Conservation (phyloP, 2,888 invertebrate genomes). For the Norana najaformis region DNA sequence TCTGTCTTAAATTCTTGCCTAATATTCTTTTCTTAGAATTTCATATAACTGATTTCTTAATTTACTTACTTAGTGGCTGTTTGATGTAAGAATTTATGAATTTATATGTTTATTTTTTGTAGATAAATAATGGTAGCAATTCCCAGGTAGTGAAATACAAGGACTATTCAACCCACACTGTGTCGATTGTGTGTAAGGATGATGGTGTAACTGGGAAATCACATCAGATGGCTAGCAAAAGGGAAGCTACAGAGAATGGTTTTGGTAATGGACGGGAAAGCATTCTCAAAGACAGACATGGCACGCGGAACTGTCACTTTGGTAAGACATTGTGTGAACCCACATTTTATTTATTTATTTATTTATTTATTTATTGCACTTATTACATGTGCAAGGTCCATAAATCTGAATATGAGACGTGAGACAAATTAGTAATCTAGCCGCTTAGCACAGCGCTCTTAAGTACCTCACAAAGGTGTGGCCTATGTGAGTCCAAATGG, state of each 20-base stretch:
- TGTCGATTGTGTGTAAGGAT: slow-evolving; percentile 19
- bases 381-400: not conserved
- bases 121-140: not conserved
- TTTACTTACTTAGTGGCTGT: no score
- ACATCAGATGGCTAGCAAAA: not conserved
- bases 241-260: not conserved
- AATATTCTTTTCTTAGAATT: no score
- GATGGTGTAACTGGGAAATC: not conserved
- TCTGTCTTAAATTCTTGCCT: no score
- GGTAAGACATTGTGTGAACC: not conserved
- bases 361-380: not conserved
- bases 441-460: no score
- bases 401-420: no score
- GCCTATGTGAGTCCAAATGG: no score
- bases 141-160: not conserved
- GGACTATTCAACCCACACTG: slow-evolving; percentile 1
- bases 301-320: not conserved
- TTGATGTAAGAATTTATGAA: not conserved
- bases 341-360: not conserved
- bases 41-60: no score
- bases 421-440: no score
- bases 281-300: not conserved
- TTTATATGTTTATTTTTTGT: not conserved
- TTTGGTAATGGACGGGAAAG: not conserved
- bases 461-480: no score